Percentiles rank a stretch among this genome's conserved stretches.
These are phyloP conservation scores for Corapipo altera DNA, from an alignment of 2,113 vertebrate species.

Conservation along the genomic window DNA sequence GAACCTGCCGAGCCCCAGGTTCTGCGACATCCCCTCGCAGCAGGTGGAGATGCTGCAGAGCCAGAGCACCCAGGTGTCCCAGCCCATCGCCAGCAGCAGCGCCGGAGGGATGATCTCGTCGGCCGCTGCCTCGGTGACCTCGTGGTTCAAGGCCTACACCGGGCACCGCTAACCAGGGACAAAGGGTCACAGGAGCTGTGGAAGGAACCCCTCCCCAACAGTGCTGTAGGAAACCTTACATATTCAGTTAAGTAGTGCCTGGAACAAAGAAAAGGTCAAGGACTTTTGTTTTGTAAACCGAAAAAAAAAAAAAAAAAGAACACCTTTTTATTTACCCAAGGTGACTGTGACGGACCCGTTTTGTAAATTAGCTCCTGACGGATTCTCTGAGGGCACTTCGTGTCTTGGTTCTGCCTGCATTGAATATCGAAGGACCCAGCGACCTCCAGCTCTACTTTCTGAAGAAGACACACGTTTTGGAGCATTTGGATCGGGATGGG, in stretches of 20 bases:
- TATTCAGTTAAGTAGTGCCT: slow-evolving; percentile 60
- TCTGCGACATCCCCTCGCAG: slow-evolving; percentile 98
- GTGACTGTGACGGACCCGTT: background rate
- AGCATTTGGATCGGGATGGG: background rate
- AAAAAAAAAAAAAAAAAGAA: background rate
- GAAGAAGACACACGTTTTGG: background rate
- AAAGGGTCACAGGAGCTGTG: background rate
- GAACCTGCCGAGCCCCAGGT: slow-evolving; percentile 94
- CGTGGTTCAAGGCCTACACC: slow-evolving; percentile 93
- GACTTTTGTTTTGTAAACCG: slow-evolving; percentile 3
- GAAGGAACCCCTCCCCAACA: background rate
- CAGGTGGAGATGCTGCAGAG: slow-evolving; percentile 91
- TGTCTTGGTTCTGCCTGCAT: background rate
- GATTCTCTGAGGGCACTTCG: background rate
- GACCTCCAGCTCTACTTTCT: background rate
- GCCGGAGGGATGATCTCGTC: slow-evolving; percentile 95
- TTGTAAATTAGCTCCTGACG: background rate
- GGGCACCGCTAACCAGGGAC: slow-evolving; percentile 85
- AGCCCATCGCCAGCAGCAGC: slow-evolving; percentile 81
- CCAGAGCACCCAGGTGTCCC: slow-evolving; percentile 84
- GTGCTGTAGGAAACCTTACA: background rate
- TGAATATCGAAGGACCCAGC: background rate
- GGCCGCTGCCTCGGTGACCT: slow-evolving; percentile 91
- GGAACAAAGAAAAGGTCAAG: slow-evolving; percentile 43
- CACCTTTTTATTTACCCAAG: slow-evolving; percentile 28